Evolutionary conservation across 2,797 vertebrate genomes (phyloP).

Genomic region (Cetoscarus ocellatus): DNA sequence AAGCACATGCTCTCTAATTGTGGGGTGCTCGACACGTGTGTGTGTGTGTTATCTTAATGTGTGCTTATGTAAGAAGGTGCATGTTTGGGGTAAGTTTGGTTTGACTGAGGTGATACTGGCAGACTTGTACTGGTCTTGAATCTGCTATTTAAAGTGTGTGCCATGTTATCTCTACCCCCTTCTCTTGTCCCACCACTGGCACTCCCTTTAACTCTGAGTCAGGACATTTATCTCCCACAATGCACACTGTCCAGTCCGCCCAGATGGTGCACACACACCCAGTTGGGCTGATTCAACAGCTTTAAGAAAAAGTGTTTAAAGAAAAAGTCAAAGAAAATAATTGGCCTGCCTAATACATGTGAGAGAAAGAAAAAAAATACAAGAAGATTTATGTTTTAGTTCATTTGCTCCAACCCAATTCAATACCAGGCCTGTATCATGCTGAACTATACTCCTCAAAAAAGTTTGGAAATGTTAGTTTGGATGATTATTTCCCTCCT

Average conservation of each 20-base stretch:
- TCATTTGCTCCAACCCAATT: background rate
- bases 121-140: slow-evolving; percentile 30
- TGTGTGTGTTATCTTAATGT: slow-evolving; percentile 48
- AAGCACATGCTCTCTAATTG: slow-evolving; percentile 48
- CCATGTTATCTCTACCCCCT: slow-evolving; percentile 70
- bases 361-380: background rate
- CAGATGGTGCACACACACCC: slow-evolving; percentile 51
- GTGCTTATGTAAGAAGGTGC: background rate
- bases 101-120: slow-evolving; percentile 12
- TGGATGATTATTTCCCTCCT: too few species aligned
- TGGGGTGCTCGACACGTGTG: slow-evolving; percentile 22
- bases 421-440: too few species aligned
- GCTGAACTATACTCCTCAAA: too few species aligned
- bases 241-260: slow-evolving; percentile 67
- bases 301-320: background rate
- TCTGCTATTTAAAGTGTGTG: slow-evolving; percentile 34
- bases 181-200: slow-evolving; percentile 64
- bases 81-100: slow-evolving; percentile 27
- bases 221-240: slow-evolving; percentile 78
- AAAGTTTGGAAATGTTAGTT: too few species aligned
- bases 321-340: slow-evolving; percentile 29
- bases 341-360: background rate
- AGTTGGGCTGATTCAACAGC: slow-evolving; percentile 27
- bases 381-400: background rate
- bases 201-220: slow-evolving; percentile 71